Percentiles rank a stretch among this genome's conserved stretches.
Conservation (phyloP, 2,113 vertebrate genomes). For the Grus americana region DNA sequence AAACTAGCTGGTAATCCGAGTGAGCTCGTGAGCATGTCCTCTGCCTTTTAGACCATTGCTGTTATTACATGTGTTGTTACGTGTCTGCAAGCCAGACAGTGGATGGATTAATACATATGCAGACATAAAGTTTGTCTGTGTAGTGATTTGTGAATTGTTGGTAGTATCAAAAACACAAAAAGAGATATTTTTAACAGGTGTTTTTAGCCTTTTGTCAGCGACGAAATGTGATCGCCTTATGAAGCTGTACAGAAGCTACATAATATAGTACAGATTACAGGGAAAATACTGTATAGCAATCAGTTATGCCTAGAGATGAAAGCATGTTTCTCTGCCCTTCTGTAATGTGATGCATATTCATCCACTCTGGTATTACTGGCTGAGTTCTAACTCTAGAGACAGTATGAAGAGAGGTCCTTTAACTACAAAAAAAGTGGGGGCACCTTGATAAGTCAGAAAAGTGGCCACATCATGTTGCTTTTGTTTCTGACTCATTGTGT, state of each 20-base stretch:
- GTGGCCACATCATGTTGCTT: not conserved
- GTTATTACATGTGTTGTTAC: not conserved
- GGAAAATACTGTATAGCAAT: not conserved
- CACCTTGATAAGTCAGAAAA: not conserved
- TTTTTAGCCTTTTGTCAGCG: not conserved
- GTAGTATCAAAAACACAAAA: not conserved
- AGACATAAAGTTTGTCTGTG: not conserved
- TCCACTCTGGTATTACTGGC: not conserved
- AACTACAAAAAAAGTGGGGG: not conserved
- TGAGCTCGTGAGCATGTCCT: not conserved
- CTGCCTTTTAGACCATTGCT: not conserved
- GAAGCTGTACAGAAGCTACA: not conserved
- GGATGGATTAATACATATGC: not conserved
- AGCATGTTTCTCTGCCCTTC: not conserved
- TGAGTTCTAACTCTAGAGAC: not conserved
- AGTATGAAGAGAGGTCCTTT: not conserved
- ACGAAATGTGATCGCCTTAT: not conserved
- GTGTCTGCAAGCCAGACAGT: not conserved
- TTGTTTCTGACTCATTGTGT: not conserved
- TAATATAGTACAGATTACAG: not conserved
- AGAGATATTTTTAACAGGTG: not conserved
- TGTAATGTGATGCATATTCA: not conserved
- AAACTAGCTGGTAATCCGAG: conserved; percentile 33
- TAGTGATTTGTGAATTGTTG: not conserved
- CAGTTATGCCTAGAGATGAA: not conserved